Base-by-base conservation (phyloP, 2,888 invertebrate species). In the Archips crataeganus region DNA sequence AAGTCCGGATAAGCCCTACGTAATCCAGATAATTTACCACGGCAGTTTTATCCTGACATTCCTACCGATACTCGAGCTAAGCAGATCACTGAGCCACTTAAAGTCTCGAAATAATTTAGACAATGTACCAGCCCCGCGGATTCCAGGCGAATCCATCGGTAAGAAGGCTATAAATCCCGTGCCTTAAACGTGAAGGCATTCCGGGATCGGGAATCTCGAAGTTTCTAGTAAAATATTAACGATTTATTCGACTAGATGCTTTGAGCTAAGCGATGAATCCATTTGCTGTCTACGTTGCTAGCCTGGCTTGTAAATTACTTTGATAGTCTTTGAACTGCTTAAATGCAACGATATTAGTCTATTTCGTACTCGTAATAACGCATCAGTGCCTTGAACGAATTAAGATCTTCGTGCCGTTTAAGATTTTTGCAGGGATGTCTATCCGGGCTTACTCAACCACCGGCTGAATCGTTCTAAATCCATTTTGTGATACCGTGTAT, bases 91-190 rank as follows among this genome's bases (percentile, higher is more conserved):
- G 34, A 39, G 23, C 15, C 15, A 61, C 61, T 67, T 71, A 71
- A 54, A 32, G 61, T 57, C 51, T 51, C 39, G 62, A 15, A 72
- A 72, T 72, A 72, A 71, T 72, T 67, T 67, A 62, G 66, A 32
- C 42, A 54, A 11, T 67, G 66, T 65, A 71, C 60, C 62, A 49
- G 39, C 10, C 34, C 13, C 54, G 59, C 47, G 59, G 11, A 62
- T 34, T 34, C 32, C n/a, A 3, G 8, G 32, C 32, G 34, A 64
- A 34, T 64, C 45, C 47, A 54, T 36, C 23, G 36, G 42, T 63
- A 32, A 63, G 34, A 34, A 47, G 36, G 51, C 34, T 15, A 71
- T 71, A 71, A 71, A 71, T 71, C 23, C 39, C 4, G 15, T 11
- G 61, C 34, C 49, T 32, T 61, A 42, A 66, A 60, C 59, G 59